Conservation (phyloP, 2,888 invertebrate genomes). For the Epirrhoe alternata region DNA sequence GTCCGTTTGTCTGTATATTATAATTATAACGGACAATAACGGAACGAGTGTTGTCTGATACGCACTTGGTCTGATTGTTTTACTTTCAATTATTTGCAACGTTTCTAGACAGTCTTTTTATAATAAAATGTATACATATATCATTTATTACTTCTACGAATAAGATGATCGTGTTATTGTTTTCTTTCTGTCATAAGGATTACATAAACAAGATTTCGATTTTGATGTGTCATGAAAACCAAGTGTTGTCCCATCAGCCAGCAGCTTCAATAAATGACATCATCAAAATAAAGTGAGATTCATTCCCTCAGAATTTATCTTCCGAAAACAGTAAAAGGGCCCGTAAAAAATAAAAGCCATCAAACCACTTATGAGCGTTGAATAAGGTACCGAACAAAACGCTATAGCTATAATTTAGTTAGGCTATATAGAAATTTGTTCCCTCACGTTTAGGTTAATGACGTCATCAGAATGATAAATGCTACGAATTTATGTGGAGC, state of each 20-base stretch:
- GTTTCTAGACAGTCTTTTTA: too few species aligned
- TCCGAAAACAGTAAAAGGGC: slow-evolving; percentile 32
- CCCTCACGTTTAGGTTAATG: slow-evolving; percentile 64
- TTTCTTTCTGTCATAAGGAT: neutral
- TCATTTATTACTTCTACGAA: too few species aligned
- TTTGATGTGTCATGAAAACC: slow-evolving; percentile 24
- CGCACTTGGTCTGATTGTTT: too few species aligned
- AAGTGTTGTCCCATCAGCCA: slow-evolving; percentile 21
- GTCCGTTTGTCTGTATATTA: too few species aligned
- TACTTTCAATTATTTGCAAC: too few species aligned
- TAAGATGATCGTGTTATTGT: neutral
- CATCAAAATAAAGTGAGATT: slow-evolving; percentile 37
- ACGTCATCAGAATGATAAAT: slow-evolving; percentile 71
- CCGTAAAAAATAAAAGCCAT: slow-evolving; percentile 35
- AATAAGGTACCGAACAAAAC: slow-evolving; percentile 34
- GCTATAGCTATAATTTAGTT: slow-evolving; percentile 36
- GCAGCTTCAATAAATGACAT: slow-evolving; percentile 30
- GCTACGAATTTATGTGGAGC: slow-evolving; percentile 68
- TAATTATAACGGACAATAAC: too few species aligned
- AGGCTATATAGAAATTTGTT: slow-evolving; percentile 51
- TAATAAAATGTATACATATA: too few species aligned
- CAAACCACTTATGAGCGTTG: slow-evolving; percentile 39
- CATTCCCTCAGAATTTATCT: slow-evolving; percentile 34
- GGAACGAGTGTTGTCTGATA: too few species aligned
- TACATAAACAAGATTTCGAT: neutral